Percentiles rank a stretch among this genome's conserved stretches.
These are phyloP conservation scores for Cacatua alba DNA, from an alignment of 2,113 vertebrate species.

Conservation along the genomic window DNA sequence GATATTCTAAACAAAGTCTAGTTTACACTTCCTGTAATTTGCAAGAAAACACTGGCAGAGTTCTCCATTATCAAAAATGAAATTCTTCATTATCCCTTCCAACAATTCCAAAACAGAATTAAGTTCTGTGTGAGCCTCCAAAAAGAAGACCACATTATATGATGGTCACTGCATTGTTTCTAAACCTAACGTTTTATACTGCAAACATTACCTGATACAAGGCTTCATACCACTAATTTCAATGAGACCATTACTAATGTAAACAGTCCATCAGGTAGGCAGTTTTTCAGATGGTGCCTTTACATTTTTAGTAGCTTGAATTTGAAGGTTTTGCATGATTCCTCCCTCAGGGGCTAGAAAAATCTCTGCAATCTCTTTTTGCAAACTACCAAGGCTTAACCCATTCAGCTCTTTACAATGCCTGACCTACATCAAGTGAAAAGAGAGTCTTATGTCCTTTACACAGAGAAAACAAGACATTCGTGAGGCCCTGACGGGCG, in stretches of 20 bases:
- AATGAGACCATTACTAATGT: not conserved
- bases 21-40: not conserved
- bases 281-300: not conserved
- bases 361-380: not conserved
- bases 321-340: not conserved
- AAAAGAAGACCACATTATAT: not conserved
- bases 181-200: not conserved
- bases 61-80: not conserved
- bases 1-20: not conserved
- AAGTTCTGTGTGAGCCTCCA: not conserved
- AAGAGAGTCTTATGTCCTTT: not conserved
- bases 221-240: not conserved
- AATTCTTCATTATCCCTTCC: not conserved
- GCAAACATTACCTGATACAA: not conserved
- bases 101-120: not conserved
- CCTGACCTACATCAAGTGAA: constrained; percentile 54
- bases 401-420: constrained; percentile 43
- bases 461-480: not conserved
- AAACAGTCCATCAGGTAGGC: not conserved
- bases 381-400: constrained; percentile 39
- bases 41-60: not conserved
- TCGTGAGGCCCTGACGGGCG: not conserved
- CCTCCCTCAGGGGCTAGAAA: not conserved
- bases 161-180: not conserved
- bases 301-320: not conserved